Conservation (phyloP, 2,113 vertebrate species). For the Cyphomyrus plagiostoma region DNA sequence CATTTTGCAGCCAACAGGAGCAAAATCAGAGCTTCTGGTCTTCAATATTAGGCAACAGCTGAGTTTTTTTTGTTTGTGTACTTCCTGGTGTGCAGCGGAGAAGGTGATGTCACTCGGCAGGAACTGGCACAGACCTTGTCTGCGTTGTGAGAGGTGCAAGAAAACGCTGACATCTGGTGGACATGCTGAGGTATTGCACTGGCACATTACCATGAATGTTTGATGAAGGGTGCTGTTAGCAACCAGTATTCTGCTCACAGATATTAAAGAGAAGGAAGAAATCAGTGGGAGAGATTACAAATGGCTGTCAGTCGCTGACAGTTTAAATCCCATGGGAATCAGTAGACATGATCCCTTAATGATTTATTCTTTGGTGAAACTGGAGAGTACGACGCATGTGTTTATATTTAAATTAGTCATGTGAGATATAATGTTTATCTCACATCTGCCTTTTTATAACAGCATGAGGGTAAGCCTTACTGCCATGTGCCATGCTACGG, state of each 20-base stretch:
- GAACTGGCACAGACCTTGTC: slow-evolving; percentile 66
- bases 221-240: not conserved
- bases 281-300: not conserved
- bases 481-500: slow-evolving; percentile 66
- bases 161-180: slow-evolving; percentile 50
- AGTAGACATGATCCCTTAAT: not conserved
- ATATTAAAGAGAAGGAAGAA: not conserved
- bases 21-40: not conserved
- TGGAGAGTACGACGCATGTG: not conserved
- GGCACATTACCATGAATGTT: not conserved
- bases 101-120: slow-evolving; percentile 58
- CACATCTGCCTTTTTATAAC: not conserved
- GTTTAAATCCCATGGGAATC: not conserved
- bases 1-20: not conserved
- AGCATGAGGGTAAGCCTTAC: slow-evolving; percentile 62
- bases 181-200: slow-evolving; percentile 57
- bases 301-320: not conserved
- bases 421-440: not conserved
- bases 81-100: slow-evolving; percentile 32
- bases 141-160: slow-evolving; percentile 61
- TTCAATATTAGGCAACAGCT: not conserved
- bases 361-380: not conserved
- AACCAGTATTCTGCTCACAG: not conserved
- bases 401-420: not conserved
- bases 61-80: not conserved